These are phyloP conservation scores for Prorops nasuta DNA, from an alignment of 1,140 invertebrate species.

Conservation along the genomic window DNA sequence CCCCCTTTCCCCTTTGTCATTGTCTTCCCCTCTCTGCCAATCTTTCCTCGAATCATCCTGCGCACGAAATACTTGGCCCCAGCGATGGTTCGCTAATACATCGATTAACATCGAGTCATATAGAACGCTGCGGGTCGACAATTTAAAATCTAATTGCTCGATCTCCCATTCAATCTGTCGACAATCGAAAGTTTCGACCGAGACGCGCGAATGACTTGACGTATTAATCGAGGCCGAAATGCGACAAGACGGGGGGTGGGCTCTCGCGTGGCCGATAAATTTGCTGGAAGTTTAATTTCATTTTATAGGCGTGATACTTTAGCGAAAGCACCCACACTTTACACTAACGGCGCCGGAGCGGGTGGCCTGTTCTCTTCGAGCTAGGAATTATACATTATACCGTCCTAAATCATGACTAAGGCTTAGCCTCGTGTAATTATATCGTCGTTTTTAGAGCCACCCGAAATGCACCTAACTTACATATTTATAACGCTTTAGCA, in stretches of 20 bases:
- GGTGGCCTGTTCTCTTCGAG: conserved; percentile 5
- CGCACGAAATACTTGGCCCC: neutral
- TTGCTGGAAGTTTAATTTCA: conserved; percentile 45
- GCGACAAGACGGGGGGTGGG: no score
- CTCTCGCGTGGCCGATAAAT: conserved; percentile 35
- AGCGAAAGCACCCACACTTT: conserved; percentile 35
- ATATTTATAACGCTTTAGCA: no score
- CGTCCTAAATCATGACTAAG: conserved; percentile 27
- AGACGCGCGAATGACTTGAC: no score
- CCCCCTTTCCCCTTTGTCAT: neutral
- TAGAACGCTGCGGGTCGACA: no score
- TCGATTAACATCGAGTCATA: conserved; percentile 3
- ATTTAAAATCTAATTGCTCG: no score
- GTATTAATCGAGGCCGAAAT: no score
- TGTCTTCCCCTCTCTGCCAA: conserved; percentile 7
- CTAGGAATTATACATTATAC: conserved; percentile 34
- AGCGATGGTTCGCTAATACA: conserved; percentile 2
- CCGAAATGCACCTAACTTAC: conserved; percentile 24
- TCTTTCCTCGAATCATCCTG: conserved; percentile 7
- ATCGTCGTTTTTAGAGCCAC: conserved; percentile 33
- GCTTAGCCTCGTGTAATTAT: conserved; percentile 30
- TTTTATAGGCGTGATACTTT: conserved; percentile 47
- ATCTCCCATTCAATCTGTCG: no score
- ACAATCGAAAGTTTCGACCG: no score
- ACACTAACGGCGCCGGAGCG: conserved; percentile 28